phyloP scores from a whole-genome alignment of 1,140 invertebrate genomes.

The Macrobrachium nipponense region DNA sequence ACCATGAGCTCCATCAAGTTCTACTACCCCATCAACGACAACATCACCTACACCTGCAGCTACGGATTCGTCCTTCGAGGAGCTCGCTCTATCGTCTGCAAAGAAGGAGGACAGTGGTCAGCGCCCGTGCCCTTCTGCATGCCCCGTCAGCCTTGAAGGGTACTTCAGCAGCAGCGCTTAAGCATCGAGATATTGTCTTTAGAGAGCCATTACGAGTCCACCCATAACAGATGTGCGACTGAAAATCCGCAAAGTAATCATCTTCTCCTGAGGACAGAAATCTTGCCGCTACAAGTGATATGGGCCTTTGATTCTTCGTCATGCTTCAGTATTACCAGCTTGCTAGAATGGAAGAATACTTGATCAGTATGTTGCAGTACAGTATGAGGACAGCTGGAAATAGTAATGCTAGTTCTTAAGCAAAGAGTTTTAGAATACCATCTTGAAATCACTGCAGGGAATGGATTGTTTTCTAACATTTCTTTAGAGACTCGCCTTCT shows the following conservation, averaged over 20 bases:
- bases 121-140: conserved; percentile 78
- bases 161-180: neutral
- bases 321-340: too few relatives aligned
- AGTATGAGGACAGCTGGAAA: too few relatives aligned
- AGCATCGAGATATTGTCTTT: neutral
- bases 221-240: neutral
- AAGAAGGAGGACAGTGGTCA: conserved; percentile 87
- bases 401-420: too few relatives aligned
- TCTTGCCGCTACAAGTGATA: neutral
- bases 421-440: too few relatives aligned
- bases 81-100: conserved; percentile 79
- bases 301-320: neutral
- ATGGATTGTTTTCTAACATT: too few relatives aligned
- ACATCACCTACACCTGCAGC: conserved; percentile 86
- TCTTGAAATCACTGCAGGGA: too few relatives aligned
- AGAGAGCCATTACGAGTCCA: neutral
- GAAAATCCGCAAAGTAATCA: neutral
- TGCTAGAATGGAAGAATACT: too few relatives aligned
- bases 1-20: conserved; percentile 87
- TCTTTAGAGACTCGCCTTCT: too few relatives aligned
- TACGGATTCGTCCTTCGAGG: conserved; percentile 81
- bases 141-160: conserved; percentile 44
- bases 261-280: neutral
- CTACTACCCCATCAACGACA: conserved; percentile 86
- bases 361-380: too few relatives aligned